These are phyloP conservation scores for Phalloptychus januarius DNA, from an alignment of 2,797 vertebrate species.

Conservation along the genomic window DNA sequence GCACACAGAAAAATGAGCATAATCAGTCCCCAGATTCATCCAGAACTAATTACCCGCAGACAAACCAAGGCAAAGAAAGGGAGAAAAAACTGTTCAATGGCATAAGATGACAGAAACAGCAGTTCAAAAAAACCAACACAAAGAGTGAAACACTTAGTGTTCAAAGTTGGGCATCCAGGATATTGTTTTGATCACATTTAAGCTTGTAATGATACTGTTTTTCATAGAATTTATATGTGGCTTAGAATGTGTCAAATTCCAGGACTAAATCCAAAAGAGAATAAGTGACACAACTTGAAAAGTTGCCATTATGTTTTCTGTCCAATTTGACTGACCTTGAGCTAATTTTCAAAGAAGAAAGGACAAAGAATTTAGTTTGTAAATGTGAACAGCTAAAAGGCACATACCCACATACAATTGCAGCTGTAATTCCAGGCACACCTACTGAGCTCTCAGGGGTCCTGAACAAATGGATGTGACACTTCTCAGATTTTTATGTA, in stretches of 20 bases:
- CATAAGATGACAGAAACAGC: constrained; percentile 4
- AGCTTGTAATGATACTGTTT: neutral
- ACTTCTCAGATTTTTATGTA: neutral
- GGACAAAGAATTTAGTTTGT: neutral
- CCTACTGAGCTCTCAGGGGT: neutral
- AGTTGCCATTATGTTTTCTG: neutral
- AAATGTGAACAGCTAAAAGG: neutral
- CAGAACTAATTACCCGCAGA: constrained; percentile 29
- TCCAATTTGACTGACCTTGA: neutral
- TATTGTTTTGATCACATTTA: neutral
- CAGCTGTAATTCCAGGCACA: neutral
- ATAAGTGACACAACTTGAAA: neutral
- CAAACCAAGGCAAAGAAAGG: constrained; percentile 5
- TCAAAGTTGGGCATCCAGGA: neutral
- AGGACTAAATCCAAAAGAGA: neutral
- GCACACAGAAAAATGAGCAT: constrained; percentile 20
- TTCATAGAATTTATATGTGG: neutral
- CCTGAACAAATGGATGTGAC: neutral
- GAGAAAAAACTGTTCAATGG: neutral
- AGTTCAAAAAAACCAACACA: constrained; percentile 5
- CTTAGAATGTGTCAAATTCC: neutral
- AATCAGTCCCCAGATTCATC: constrained; percentile 29
- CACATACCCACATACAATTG: neutral
- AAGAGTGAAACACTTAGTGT: neutral
- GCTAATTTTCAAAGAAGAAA: neutral